phyloP scores from a whole-genome alignment of 1,140 invertebrate species.

The Panagrolaimus sp. region DNA sequence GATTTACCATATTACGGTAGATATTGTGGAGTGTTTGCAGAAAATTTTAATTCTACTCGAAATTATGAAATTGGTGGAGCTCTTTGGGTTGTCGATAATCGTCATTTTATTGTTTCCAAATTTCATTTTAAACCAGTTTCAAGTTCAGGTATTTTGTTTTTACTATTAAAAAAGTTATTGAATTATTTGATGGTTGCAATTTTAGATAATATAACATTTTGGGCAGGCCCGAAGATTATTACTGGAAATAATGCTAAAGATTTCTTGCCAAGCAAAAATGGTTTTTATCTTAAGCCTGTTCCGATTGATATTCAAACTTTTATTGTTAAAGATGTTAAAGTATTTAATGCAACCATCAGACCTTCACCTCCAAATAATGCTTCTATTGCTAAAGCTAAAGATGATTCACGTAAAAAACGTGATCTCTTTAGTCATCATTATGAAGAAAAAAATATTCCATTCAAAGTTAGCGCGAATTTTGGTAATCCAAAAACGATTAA shows the following conservation, averaged over 20 bases:
- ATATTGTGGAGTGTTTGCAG: constrained; percentile 54
- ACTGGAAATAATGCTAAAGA: constrained; percentile 40
- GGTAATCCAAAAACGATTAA: constrained; percentile 15
- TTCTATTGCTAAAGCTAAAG: constrained; percentile 3
- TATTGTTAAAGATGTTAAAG: constrained; percentile 18
- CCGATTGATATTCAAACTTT: constrained; percentile 47
- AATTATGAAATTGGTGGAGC: constrained; percentile 48
- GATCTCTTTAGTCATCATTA: constrained; percentile 8
- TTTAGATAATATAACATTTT: constrained; percentile 58
- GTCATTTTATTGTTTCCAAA: constrained; percentile 51
- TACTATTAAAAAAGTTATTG: constrained; percentile 12
- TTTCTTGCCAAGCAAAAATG: constrained; percentile 50
- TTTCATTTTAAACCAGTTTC: constrained; percentile 53
- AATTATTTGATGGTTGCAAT: constrained; percentile 1
- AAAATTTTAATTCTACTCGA: constrained; percentile 30
- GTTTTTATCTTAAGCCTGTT: constrained; percentile 48
- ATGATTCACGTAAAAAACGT: neutral
- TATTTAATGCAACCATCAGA: constrained; percentile 17
- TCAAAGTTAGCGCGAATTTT: constrained; percentile 16
- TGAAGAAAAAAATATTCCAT: constrained; percentile 5
- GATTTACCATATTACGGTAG: constrained; percentile 56
- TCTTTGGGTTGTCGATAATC: constrained; percentile 55
- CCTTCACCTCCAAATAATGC: neutral
- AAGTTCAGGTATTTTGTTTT: constrained; percentile 18
- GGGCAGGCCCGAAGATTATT: constrained; percentile 48